Evolutionary conservation across 2,797 vertebrate species (phyloP).

Genomic region (Myotis findleyi): DNA sequence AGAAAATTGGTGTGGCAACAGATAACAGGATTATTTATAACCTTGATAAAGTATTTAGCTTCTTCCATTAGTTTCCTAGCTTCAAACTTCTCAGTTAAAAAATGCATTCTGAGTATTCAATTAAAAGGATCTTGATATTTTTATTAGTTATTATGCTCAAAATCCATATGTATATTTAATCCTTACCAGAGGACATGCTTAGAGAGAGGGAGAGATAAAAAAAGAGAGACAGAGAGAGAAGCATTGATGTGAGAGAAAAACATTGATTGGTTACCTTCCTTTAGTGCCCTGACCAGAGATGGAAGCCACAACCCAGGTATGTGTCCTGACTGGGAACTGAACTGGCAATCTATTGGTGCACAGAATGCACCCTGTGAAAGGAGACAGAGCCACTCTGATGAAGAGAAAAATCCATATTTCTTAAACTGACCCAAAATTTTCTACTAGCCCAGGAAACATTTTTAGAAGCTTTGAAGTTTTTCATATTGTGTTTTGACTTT

Average conservation of each 20-base stretch:
- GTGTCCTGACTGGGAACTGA: not conserved
- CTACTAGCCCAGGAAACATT: not conserved
- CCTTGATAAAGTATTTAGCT: not conserved
- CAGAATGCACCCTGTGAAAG: not conserved
- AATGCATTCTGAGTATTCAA: not conserved
- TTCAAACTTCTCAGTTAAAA: constrained; percentile 12
- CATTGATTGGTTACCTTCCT: not conserved
- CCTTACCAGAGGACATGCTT: not conserved
- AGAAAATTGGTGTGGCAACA: not conserved
- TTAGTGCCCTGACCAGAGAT: rapidly evolving
- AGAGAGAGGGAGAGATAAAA: not conserved
- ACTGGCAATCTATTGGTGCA: not conserved
- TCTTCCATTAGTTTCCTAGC: not conserved
- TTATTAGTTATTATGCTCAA: not conserved
- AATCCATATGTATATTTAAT: not conserved
- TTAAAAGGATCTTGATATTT: not conserved
- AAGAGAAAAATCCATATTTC: not conserved
- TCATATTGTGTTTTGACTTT: not conserved
- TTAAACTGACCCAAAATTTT: not conserved
- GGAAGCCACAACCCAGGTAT: not conserved
- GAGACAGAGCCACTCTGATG: not conserved
- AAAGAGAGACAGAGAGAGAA: not conserved
- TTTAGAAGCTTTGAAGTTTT: not conserved
- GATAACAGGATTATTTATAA: not conserved
- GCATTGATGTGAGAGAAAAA: not conserved